phyloP scores from a whole-genome alignment of 2,113 vertebrate genomes.

The Cathartes aura region DNA sequence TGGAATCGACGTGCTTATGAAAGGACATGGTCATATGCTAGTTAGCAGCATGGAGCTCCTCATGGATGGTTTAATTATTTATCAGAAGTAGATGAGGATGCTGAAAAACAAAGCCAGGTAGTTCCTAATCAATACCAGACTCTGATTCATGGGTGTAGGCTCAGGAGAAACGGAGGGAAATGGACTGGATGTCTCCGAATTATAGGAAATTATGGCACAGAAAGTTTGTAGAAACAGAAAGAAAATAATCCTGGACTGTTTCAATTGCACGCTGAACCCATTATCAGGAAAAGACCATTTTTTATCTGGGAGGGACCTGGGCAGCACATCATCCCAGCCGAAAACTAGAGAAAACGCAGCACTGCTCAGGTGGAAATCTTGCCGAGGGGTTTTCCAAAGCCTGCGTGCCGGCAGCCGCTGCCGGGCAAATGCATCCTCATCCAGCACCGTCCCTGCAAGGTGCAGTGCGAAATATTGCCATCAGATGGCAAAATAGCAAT shows the following conservation, averaged over 20 bases:
- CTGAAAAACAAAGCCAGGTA: background rate
- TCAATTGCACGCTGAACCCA: fast-evolving
- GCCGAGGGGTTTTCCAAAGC: background rate
- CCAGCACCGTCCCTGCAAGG: background rate
- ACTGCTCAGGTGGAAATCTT: background rate
- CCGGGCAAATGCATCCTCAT: fast-evolving
- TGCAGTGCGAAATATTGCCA: conserved; percentile 3
- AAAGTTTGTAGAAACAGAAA: background rate
- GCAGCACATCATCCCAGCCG: background rate
- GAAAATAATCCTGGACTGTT: background rate
- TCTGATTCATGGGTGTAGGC: background rate
- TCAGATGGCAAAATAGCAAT: conserved; percentile 21
- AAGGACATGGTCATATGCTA: background rate
- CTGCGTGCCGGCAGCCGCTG: fast-evolving
- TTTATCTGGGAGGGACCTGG: background rate
- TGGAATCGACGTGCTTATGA: background rate
- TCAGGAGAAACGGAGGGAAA: background rate
- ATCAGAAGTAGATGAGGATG: background rate
- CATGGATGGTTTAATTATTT: background rate
- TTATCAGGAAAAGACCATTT: background rate
- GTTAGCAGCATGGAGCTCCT: background rate
- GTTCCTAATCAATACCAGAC: background rate
- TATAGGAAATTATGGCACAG: background rate
- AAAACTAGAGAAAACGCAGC: background rate
- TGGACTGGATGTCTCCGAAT: background rate